Conservation (phyloP, 2,888 invertebrate species). For the Bimastos eiseni region DNA sequence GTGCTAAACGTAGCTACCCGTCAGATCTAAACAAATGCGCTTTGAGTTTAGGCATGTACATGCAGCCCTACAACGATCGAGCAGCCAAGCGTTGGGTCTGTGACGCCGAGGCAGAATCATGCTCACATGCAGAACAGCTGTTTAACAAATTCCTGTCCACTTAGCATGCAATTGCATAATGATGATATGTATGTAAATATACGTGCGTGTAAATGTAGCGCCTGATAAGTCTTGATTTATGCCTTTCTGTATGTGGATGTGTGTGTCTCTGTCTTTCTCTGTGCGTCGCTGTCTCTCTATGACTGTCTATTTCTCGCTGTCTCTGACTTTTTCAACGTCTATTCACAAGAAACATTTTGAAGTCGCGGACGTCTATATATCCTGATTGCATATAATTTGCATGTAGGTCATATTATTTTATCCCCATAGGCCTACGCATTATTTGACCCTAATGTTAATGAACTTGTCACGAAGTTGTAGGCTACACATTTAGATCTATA, state of each 20-base stretch:
- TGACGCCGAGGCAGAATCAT: too few relatives aligned
- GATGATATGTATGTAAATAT: background rate
- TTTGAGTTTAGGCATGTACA: too few relatives aligned
- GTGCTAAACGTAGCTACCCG: too few relatives aligned
- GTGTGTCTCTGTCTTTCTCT: background rate
- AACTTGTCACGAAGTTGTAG: background rate
- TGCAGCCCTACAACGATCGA: too few relatives aligned
- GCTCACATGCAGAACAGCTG: too few relatives aligned
- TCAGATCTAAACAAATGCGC: too few relatives aligned
- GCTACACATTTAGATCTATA: background rate
- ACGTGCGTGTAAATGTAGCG: background rate
- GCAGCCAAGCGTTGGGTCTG: too few relatives aligned
- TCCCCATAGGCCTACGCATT: background rate
- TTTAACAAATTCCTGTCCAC: too few relatives aligned
- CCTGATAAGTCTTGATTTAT: too few relatives aligned
- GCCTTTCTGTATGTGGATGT: too few relatives aligned
- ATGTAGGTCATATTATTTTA: background rate
- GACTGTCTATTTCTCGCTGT: background rate
- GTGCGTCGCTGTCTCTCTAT: background rate
- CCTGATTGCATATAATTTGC: background rate
- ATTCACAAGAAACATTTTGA: background rate
- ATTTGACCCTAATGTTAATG: background rate
- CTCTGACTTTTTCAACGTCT: background rate
- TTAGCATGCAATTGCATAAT: too few relatives aligned
- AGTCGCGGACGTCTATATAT: background rate